A percentile compares a stretch with the other conserved stretches of the same genome.
phyloP scores from a whole-genome alignment of 2,888 invertebrate genomes.

The Drosophila mettleri region DNA sequence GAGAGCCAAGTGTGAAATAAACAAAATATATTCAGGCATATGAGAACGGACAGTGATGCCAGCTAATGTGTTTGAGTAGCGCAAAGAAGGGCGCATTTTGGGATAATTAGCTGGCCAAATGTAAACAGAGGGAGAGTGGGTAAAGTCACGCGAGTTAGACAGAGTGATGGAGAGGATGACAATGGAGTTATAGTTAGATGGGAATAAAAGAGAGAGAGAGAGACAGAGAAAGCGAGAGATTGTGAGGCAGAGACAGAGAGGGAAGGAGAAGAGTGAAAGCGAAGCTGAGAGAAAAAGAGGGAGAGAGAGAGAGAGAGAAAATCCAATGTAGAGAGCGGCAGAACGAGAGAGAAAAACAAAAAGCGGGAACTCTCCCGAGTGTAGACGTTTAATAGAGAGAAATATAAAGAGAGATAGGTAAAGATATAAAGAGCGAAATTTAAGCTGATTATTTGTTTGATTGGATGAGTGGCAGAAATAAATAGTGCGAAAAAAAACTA shows the following conservation, averaged over 20 bases:
- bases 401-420: not conserved
- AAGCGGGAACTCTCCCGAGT: no score
- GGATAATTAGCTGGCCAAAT: not conserved
- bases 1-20: slow-evolving; percentile 45
- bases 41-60: not conserved
- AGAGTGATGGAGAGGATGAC: not conserved
- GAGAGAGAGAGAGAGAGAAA: not conserved
- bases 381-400: no score
- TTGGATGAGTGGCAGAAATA: no score
- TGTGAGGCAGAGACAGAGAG: not conserved
- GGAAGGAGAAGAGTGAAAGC: not conserved
- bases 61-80: slow-evolving; percentile 13
- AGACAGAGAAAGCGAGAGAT: no score
- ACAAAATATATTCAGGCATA: slow-evolving; percentile 32
- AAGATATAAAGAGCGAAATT: no score
- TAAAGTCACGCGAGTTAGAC: no score
- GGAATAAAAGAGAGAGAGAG: not conserved
- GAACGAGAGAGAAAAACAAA: not conserved
- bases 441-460: no score
- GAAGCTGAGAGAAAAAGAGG: not conserved
- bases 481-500: no score
- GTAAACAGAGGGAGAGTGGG: not conserved
- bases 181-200: not conserved
- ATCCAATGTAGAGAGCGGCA: not conserved
- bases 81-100: slow-evolving; percentile 8